Evolutionary conservation across 1,140 invertebrate genomes (phyloP), one percentile per base, ranked within the genome.

Genomic region (Euura saliciscinereae): DNA sequence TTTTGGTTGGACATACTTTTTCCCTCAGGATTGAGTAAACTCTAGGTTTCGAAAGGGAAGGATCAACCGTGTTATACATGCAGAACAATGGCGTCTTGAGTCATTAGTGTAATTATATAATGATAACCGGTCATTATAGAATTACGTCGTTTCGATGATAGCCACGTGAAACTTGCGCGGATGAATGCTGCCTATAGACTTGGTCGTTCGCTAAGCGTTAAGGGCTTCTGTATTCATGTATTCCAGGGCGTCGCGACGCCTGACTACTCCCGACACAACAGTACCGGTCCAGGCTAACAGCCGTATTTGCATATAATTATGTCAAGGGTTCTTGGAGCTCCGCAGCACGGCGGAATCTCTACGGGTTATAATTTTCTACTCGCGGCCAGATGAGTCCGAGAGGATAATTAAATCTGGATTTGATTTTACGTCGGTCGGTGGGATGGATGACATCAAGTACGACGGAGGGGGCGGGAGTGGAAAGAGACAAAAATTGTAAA

Each of bases 221-320:
- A 44, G 66, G 66, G 13, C 66, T 67, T 67, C 4, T 67, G 66
- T 67, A 67, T 67, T 67, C 66, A 67, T 67, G 66, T 67, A 67
- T 67, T 67, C 66, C 8, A 67, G 51, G 51, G 66, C 66, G 66
- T 42, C 66, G 66, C 66, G 66, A 59, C 51, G 51, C 51, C 51
- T 6, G 51, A 67, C 66, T 67, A 28, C 13, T 42, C 8, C 3
- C 43, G 43, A 28, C 66, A 67, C 13, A 67, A 67, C 66, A 8
- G 8, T 10, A 44, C 68, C 45, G 7, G 46, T 70, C 68, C 8
- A 28, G 28, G 43, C 68, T 10, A 70, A 70, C 68, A 70, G 44
- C 44, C 68, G 28, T 59, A 70, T 70, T 59, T 45, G 45, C 46
- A 70, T 45, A 70, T 70, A 70, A 70, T 45, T 70, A 70, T 51